phyloP scores from a whole-genome alignment of 64 coral and sea anemone genomes.

The Montipora sp. region DNA sequence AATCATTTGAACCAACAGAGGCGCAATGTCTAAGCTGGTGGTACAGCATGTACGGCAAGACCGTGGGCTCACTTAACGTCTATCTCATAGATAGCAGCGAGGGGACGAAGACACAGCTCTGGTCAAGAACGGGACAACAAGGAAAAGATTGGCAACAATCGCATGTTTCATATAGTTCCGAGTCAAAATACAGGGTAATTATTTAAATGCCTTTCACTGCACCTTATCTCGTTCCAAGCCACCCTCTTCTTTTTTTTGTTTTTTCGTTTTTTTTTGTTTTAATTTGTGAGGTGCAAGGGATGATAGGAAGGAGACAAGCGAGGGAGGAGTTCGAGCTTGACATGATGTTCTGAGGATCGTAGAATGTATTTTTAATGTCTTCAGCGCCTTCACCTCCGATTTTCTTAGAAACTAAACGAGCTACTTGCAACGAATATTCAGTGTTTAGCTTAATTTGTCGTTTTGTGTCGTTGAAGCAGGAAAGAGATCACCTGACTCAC shows the following conservation, averaged over 20 bases:
- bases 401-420: too few relatives aligned
- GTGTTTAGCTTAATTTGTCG: too few relatives aligned
- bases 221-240: neutral
- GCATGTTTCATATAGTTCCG: conserved; percentile 24
- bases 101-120: conserved; percentile 46
- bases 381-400: too few relatives aligned
- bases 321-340: too few relatives aligned
- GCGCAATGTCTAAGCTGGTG: conserved; percentile 53
- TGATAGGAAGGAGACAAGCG: neutral
- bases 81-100: conserved; percentile 49
- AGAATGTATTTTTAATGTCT: too few relatives aligned
- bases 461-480: too few relatives aligned
- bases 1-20: conserved; percentile 35
- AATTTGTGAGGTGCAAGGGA: neutral
- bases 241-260: neutral
- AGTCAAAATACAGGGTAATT: conserved; percentile 65
- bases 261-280: too few relatives aligned
- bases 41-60: conserved; percentile 65
- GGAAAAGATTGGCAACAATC: conserved; percentile 52
- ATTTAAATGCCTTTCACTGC: neutral
- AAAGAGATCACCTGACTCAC: too few relatives aligned
- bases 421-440: too few relatives aligned
- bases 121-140: conserved; percentile 55
- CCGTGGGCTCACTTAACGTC: conserved; percentile 52
- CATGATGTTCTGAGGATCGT: too few relatives aligned